Evolutionary conservation across 2,888 invertebrate species (phyloP), one percentile per base, ranked within the genome.

Genomic region (Zeuzera pyrina): DNA sequence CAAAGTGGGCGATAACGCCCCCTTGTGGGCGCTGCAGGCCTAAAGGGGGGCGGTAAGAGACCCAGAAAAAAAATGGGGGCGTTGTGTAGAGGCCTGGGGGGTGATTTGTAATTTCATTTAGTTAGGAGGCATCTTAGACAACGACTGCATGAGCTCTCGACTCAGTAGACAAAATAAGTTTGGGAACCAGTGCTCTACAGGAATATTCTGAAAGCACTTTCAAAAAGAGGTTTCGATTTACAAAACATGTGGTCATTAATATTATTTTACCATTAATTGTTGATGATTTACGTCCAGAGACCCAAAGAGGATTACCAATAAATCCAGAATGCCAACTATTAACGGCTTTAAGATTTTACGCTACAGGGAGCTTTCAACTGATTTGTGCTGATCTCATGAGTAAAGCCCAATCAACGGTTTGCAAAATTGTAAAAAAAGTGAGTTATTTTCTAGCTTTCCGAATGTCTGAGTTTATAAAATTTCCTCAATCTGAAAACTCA

Each of bases 311-410:
- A 24, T 12, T 24, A 6, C 11, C 24, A 10, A 24, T 24, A 10
- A 10, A 6, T 11, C 24, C 24, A 11, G 3, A 10, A 28, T 15
- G 21, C 3, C 31, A 41, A 25, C 19, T 41, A 2, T 16, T 39
- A 11, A 16, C 39, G 8, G 30, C 27, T 8, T 15, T 42, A n/a
- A 19, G 40, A 29, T 40, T 40, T 29, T 44, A 38, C 34, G 39
- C 42, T 2, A 40, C 31, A 19, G 39, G 39, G 16, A 34, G 33
- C 6, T 33, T 39, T 12, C 23, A 38, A 13, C 26, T 15, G 6
- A 13, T 24, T n/a, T 24, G 32, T 12, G 41, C 24, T n/a, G 37
- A 42, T 30, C 34, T 38, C 30, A 15, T 30, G 12, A 26, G 26
- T 3, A 15, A 12, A 12, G 12, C 23, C 7, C 11, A 32, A 27